Evolutionary conservation across 1,140 invertebrate genomes (phyloP).

Genomic region (Triops longicaudatus): DNA sequence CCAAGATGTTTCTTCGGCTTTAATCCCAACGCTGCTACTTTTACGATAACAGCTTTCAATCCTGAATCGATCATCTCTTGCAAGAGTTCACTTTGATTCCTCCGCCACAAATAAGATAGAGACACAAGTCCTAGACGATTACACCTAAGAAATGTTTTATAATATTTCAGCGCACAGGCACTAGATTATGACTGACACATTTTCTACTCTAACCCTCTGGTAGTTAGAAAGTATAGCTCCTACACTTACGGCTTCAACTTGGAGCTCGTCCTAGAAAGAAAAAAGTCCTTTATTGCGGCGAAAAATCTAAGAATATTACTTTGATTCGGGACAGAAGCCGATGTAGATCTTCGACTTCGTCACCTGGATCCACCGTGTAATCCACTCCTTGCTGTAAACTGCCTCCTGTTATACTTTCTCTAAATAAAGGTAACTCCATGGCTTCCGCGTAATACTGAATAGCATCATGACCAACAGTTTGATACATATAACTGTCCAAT

Average conservation of each 20-base stretch:
- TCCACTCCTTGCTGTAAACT: conserved; percentile 67
- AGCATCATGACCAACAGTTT: conserved; percentile 94
- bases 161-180: background rate
- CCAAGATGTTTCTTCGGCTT: conserved; percentile 79
- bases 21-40: conserved; percentile 87
- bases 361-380: conserved; percentile 70
- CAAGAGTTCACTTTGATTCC: conserved; percentile 88
- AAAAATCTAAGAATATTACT: conserved; percentile 43
- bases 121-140: conserved; percentile 75
- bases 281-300: conserved; percentile 18
- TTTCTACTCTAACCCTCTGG: conserved; percentile 92
- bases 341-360: conserved; percentile 99
- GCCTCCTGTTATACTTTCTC: conserved; percentile 66
- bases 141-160: conserved; percentile 55
- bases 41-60: conserved; percentile 89
- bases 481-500: conserved; percentile 98
- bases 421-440: conserved; percentile 83
- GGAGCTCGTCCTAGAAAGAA: conserved; percentile 58
- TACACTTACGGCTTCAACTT: conserved; percentile 85
- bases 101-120: conserved; percentile 86
- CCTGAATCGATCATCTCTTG: conserved; percentile 93
- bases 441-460: conserved; percentile 86
- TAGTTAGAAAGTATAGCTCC: conserved; percentile 97
- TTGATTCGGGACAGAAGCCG: conserved; percentile 72
- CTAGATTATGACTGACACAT: conserved; percentile 68